Base-by-base conservation (phyloP, 1,140 invertebrate species). In the Pollicipes pollicipes region DNA sequence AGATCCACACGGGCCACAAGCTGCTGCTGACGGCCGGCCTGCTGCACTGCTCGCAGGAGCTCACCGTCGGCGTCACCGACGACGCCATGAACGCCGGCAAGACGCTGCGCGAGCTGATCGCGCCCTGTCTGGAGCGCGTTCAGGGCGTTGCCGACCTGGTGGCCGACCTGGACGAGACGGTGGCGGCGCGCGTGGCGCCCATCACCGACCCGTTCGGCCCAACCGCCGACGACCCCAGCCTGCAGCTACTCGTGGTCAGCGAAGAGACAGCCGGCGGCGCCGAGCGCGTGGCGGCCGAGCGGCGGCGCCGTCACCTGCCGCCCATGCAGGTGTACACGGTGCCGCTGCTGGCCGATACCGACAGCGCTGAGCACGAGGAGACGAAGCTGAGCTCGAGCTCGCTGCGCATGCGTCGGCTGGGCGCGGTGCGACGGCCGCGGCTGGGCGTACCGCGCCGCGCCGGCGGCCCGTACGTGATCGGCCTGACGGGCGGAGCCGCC, bases 191-290 rank as follows among this genome's bases (percentile, higher is more conserved):
- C 73, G 82, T 97, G 70, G 86, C 93, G 16, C 86, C 90, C 24
- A 93, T 99, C 71, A 82, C 82, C 75, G 96, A 99, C 83, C 84
- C 93, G 4, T 98, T 89, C 83, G 97, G 97, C n/a, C 97, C 97
- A 0, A 93, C 95, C 0, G 90, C 90, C 78, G 83, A 83, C 75
- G 90, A 95, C 81, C 84, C 88, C 0, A 84, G 86, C 72, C 84
- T 96, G 27, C 76, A 90, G 77, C 83, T 94, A 78, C 85, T 99
- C 76, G 87, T 98, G 68, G 92, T 97, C 1, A 98, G 94, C 78
- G 84, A 89, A 73, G 97, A 99, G 81, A 98, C 97, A 0, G 70
- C 85, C 10, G 85, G 84, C 75, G 95, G 95, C 13, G 95, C 87
- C 6, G 77, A 84, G 17, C 91, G 90, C 80, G 86, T 99, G 1